Percentiles rank a stretch among this genome's conserved stretches.
phyloP scores from a whole-genome alignment of 2,888 invertebrate species.

The Pardosa pseudoannulata region DNA sequence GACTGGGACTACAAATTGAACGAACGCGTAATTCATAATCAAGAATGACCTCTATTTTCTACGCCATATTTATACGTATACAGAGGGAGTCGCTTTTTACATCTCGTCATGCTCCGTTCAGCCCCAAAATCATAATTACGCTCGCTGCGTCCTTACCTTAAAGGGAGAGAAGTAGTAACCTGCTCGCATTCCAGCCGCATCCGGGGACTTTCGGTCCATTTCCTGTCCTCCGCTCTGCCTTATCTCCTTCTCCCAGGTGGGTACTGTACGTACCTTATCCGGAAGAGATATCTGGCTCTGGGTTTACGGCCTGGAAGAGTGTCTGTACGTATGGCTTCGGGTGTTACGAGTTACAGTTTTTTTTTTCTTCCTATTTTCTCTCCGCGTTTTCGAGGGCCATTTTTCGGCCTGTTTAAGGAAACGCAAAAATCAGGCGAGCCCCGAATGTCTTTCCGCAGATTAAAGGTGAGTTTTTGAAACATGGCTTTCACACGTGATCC shows the following conservation, averaged over 20 bases:
- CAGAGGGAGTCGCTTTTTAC: no score
- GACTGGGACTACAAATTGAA: no score
- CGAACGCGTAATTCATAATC: no score
- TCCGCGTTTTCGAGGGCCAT: not conserved
- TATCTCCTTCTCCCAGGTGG: slow-evolving; percentile 7
- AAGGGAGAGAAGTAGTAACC: not conserved
- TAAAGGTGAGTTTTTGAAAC: no score
- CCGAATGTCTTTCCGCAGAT: no score
- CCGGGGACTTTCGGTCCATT: not conserved
- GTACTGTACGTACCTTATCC: not conserved
- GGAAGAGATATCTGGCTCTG: not conserved
- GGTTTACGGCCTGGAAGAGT: not conserved
- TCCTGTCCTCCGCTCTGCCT: not conserved
- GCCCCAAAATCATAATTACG: not conserved
- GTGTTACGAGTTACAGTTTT: not conserved
- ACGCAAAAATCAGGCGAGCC: not conserved
- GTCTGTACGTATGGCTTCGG: not conserved
- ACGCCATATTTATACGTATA: no score
- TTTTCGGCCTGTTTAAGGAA: not conserved
- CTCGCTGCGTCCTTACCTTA: not conserved
- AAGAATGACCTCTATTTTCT: no score
- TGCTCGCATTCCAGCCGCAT: not conserved
- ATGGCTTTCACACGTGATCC: no score
- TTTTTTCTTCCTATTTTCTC: not conserved
- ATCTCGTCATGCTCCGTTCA: not conserved